Evolutionary conservation across 1,140 invertebrate species (phyloP).

Genomic region (Cotesia glomerata): DNA sequence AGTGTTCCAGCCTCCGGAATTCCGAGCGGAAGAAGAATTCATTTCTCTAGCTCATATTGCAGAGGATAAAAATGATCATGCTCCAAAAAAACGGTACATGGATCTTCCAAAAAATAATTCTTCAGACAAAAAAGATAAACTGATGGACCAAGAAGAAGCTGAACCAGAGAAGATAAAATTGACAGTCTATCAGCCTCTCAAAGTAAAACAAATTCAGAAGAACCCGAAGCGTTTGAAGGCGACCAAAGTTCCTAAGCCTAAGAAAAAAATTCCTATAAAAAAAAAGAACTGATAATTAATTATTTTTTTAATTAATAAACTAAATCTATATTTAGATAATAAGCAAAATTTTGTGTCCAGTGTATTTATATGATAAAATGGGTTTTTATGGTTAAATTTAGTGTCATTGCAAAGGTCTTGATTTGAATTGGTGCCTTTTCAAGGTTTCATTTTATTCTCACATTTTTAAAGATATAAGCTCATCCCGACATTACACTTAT

Average conservation of each 20-base stretch:
- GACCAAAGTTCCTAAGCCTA: conserved; percentile 47
- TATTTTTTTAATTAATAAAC: neutral
- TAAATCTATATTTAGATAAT: no score
- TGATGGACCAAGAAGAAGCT: neutral
- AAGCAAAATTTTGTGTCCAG: no score
- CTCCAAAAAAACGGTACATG: conserved; percentile 19
- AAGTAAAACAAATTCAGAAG: conserved; percentile 53
- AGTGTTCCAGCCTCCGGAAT: conserved; percentile 42
- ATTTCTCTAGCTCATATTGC: neutral
- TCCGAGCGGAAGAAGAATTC: no score
- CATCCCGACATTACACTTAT: no score
- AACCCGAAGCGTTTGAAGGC: conserved; percentile 51
- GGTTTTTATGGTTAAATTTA: no score
- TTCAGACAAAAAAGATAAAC: conserved; percentile 7
- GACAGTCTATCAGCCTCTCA: conserved; percentile 49
- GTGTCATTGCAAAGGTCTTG: no score
- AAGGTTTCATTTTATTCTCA: no score
- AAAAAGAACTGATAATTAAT: neutral
- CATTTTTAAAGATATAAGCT: no score
- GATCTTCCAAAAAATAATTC: neutral
- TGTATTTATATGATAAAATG: no score
- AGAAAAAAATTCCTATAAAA: conserved; percentile 34
- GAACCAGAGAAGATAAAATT: conserved; percentile 26
- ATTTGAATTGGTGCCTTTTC: no score
- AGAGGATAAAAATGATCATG: conserved; percentile 2